A percentile compares a stretch with the other conserved stretches of the same genome.
These are phyloP conservation scores for Drosophila ananassae DNA, from an alignment of 1,140 invertebrate species.

Conservation along the genomic window DNA sequence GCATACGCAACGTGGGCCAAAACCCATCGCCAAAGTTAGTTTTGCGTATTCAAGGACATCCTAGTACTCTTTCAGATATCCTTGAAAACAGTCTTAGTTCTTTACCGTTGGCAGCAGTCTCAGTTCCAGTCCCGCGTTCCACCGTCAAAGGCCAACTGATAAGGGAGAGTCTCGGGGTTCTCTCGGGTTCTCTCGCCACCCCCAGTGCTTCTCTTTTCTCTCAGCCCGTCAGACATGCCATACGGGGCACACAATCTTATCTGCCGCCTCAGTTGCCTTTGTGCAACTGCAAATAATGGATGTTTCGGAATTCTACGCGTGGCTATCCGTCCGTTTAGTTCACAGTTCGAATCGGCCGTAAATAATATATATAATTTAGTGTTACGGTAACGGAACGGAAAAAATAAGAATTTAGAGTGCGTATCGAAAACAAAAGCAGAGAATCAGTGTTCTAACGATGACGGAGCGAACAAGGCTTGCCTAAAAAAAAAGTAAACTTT, in stretches of 20 bases:
- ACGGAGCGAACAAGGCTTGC: constrained; percentile 48
- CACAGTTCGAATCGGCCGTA: constrained; percentile 15
- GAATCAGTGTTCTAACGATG: constrained; percentile 24
- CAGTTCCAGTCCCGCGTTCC: neutral
- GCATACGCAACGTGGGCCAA: neutral
- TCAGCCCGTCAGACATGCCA: constrained; percentile 1
- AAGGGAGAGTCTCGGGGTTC: neutral
- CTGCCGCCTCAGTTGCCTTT: constrained; percentile 41
- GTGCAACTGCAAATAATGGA: constrained; percentile 45
- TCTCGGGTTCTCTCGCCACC: neutral
- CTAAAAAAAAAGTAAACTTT: constrained; percentile 28
- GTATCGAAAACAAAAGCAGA: constrained; percentile 24
- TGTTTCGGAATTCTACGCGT: constrained; percentile 13
- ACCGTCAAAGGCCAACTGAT: neutral
- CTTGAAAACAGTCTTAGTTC: neutral
- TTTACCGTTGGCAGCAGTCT: neutral
- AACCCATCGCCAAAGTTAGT: too few species aligned
- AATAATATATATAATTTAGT: constrained; percentile 10
- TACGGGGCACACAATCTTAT: constrained; percentile 14
- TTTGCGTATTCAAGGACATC: too few species aligned
- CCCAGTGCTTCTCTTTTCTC: constrained; percentile 7
- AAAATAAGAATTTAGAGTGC: constrained; percentile 2
- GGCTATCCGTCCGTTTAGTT: neutral
- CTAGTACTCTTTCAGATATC: neutral
- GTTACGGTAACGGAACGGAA: neutral